phyloP scores from a whole-genome alignment of 2,797 vertebrate genomes.

The Pangasius krempfi region DNA sequence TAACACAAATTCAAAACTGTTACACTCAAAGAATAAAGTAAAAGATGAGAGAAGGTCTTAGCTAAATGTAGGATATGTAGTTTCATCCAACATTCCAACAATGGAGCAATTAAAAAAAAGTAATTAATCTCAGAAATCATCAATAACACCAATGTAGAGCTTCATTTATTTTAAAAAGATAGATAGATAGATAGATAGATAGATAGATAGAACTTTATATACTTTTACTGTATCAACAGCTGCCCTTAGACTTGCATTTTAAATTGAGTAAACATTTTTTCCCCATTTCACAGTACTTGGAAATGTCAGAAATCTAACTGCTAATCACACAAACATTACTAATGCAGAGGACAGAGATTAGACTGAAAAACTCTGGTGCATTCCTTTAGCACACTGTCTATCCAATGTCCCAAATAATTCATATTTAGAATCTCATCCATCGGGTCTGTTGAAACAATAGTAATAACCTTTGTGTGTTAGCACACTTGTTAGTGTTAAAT shows the following conservation, averaged over 20 bases:
- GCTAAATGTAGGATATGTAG: not conserved
- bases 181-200: too few relatives aligned
- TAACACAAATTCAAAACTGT: not conserved
- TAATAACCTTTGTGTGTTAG: not conserved
- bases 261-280: not conserved
- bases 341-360: not conserved
- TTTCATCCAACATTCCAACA: not conserved
- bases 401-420: too few relatives aligned
- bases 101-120: not conserved
- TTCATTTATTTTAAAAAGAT: not conserved
- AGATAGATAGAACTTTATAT: too few relatives aligned
- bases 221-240: not conserved
- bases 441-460: not conserved
- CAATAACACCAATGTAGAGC: not conserved
- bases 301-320: not conserved
- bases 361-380: not conserved
- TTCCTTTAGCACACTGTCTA: not conserved
- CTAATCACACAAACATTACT: not conserved
- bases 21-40: not conserved
- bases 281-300: not conserved
- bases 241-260: not conserved
- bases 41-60: not conserved
- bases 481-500: not conserved
- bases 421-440: not conserved
- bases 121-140: not conserved